Conservation (phyloP, 1,140 invertebrate genomes). For the Stratiolaelaps scimitus region DNA sequence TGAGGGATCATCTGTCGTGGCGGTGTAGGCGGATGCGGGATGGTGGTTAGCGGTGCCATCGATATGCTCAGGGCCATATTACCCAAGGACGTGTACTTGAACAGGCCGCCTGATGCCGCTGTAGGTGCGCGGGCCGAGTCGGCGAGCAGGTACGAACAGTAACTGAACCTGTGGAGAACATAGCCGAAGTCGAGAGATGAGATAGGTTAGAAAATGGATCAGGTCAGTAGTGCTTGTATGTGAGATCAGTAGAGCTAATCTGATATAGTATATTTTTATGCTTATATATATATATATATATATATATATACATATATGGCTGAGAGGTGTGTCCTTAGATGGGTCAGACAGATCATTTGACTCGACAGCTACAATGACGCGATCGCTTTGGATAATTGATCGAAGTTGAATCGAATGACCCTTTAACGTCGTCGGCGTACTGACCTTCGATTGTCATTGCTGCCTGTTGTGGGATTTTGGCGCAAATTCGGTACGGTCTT, state of each 20-base stretch:
- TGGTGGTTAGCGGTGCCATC: not conserved
- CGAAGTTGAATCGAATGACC: too few species aligned
- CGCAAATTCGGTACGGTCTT: constrained; percentile 34
- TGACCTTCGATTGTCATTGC: constrained; percentile 9
- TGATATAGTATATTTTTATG: too few species aligned
- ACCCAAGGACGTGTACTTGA: constrained; percentile 17
- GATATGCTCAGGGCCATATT: constrained; percentile 13
- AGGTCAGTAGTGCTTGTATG: too few species aligned
- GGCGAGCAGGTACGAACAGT: constrained; percentile 20
- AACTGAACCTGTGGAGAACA: constrained; percentile 4
- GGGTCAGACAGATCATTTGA: too few species aligned
- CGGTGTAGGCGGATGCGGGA: constrained; percentile 19
- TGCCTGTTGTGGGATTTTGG: not conserved
- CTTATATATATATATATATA: too few species aligned
- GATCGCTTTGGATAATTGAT: too few species aligned
- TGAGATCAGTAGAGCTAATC: too few species aligned
- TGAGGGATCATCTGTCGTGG: constrained; percentile 21
- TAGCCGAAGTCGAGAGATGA: too few species aligned
- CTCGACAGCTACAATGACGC: too few species aligned
- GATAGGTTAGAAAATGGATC: too few species aligned
- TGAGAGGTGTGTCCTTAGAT: too few species aligned
- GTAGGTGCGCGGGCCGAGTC: not conserved
- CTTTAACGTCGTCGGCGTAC: not conserved
- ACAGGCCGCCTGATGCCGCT: not conserved
- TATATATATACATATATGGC: too few species aligned